These are phyloP conservation scores for Patella depressa DNA, from an alignment of 2,888 invertebrate species.

Conservation along the genomic window DNA sequence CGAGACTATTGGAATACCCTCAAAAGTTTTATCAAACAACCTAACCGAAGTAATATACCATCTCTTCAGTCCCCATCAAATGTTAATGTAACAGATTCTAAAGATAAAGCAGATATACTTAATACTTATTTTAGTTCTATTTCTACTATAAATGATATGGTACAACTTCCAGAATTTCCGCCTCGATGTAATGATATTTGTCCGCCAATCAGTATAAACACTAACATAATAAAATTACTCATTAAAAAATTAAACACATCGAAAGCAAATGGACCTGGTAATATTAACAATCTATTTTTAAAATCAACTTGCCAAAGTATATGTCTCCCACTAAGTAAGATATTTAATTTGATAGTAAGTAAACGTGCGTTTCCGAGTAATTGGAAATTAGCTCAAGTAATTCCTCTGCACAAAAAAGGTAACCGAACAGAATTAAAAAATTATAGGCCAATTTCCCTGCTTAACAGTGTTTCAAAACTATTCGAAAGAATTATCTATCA, in stretches of 20 bases:
- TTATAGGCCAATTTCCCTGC: conserved; percentile 41
- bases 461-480: conserved; percentile 32
- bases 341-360: too few species aligned
- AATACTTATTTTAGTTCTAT: conserved; percentile 6
- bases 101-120: neutral
- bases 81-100: neutral
- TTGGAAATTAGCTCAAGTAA: conserved; percentile 38
- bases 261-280: conserved; percentile 11
- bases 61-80: neutral
- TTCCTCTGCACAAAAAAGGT: conserved; percentile 41
- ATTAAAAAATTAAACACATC: conserved; percentile 4
- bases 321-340: too few species aligned
- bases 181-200: too few species aligned
- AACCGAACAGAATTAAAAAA: conserved; percentile 31
- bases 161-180: neutral
- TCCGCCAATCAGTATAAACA: too few species aligned
- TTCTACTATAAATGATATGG: conserved; percentile 5
- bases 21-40: neutral
- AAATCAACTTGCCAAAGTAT: too few species aligned
- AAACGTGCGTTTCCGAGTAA: conserved; percentile 28
- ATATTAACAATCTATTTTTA: neutral
- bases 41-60: neutral
- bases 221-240: neutral
- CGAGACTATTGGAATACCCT: neutral
- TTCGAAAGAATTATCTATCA: conserved; percentile 39